phyloP scores from a whole-genome alignment of 2,888 invertebrate species.

The Aspidiotus rigidus region DNA sequence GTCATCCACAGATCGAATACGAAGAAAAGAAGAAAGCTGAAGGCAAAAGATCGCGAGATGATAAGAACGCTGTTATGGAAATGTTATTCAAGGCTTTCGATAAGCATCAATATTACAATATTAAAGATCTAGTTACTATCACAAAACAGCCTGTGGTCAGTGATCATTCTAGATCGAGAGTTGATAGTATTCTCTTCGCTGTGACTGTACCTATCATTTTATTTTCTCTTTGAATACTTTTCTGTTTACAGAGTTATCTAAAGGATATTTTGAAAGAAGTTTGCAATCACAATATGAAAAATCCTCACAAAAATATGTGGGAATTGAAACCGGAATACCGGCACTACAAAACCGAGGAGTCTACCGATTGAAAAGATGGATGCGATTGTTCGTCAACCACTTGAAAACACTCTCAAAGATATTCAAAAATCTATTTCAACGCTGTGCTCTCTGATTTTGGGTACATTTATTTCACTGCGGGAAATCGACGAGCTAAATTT shows the following conservation, averaged over 20 bases:
- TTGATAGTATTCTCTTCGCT: no score
- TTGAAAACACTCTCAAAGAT: no score
- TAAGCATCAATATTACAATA: slow-evolving; percentile 99
- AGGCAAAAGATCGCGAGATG: slow-evolving; percentile 91
- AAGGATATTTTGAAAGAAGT: slow-evolving; percentile 98
- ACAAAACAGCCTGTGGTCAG: slow-evolving; percentile 87
- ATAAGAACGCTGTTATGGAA: slow-evolving; percentile 90
- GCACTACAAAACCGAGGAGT: slow-evolving; percentile 72
- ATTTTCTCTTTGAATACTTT: no score
- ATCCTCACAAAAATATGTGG: slow-evolving; percentile 99
- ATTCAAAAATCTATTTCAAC: no score
- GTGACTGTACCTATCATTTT: no score
- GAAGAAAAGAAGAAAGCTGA: slow-evolving; percentile 84
- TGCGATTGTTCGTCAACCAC: no score
- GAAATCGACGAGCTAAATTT: no score
- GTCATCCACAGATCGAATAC: slow-evolving; percentile 65
- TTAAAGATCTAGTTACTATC: slow-evolving; percentile 86
- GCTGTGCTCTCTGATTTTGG: no score
- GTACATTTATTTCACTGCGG: no score
- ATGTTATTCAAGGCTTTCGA: slow-evolving; percentile 97
- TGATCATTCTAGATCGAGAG: slow-evolving; percentile 25
- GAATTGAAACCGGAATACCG: slow-evolving; percentile 97
- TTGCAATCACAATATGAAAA: slow-evolving; percentile 93
- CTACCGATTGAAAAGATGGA: background rate
- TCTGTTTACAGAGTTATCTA: slow-evolving; percentile 59